These are phyloP conservation scores for Orchestes rusci DNA, from an alignment of 2,888 invertebrate genomes.

Conservation along the genomic window DNA sequence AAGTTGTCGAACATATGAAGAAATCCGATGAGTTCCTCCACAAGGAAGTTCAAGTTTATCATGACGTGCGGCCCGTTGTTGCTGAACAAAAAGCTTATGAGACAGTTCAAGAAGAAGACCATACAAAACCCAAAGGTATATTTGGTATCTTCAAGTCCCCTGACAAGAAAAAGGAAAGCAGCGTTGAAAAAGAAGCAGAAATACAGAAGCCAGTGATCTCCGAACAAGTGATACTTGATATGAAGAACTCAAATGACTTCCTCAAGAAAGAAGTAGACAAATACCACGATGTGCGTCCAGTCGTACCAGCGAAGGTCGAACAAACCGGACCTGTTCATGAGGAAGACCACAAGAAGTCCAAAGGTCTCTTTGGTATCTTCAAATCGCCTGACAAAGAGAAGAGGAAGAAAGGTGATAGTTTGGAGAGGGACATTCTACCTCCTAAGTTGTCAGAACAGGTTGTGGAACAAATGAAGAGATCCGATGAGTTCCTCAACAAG, in stretches of 20 bases:
- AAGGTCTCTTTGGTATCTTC: constrained; percentile 17
- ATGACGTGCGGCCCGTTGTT: constrained; percentile 26
- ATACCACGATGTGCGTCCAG: constrained; percentile 27
- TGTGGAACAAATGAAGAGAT: constrained; percentile 24
- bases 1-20: constrained; percentile 23
- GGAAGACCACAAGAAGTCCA: constrained; percentile 9
- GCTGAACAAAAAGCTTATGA: background rate
- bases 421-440: constrained; percentile 18
- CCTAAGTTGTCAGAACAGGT: constrained; percentile 19
- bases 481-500: constrained; percentile 9
- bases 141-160: constrained; percentile 20
- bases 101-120: constrained; percentile 8
- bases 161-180: constrained; percentile 11
- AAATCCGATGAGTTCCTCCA: constrained; percentile 16
- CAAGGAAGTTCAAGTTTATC: constrained; percentile 22
- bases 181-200: constrained; percentile 5
- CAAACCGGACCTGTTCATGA: constrained; percentile 1
- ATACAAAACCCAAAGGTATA: constrained; percentile 12
- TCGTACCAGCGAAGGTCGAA: too few relatives aligned
- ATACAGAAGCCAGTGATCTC: constrained; percentile 6
- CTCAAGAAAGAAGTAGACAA: constrained; percentile 29
- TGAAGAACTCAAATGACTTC: constrained; percentile 27
- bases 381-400: constrained; percentile 16
- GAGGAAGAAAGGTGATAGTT: constrained; percentile 7
- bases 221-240: constrained; percentile 16